Conservation (phyloP, 2,888 invertebrate genomes). For the Sipunculus nudus region DNA sequence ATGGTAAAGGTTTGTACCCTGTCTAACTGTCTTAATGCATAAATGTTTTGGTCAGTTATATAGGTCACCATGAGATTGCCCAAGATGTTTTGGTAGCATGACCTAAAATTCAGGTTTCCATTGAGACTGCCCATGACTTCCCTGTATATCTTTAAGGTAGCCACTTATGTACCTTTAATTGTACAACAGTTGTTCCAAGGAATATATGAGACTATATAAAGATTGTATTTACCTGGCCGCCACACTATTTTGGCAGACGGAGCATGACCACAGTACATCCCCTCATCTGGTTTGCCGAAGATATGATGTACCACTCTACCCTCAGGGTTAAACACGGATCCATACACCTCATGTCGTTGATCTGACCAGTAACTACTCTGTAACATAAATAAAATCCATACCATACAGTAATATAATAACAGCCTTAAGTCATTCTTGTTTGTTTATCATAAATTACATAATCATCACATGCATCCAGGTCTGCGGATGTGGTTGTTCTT, state of each 20-base stretch:
- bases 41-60: no score
- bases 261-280: conserved; percentile 77
- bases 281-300: conserved; percentile 86
- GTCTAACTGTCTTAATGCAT: no score
- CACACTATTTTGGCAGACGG: conserved; percentile 78
- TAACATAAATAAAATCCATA: conserved; percentile 21
- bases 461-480: background rate
- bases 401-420: background rate
- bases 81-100: no score
- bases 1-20: no score
- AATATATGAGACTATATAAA: no score
- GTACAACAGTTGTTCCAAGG: no score
- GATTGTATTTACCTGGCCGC: conserved; percentile 77
- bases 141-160: no score
- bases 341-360: conserved; percentile 80
- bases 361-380: conserved; percentile 83
- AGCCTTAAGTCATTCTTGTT: background rate
- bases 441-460: background rate
- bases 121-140: no score
- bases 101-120: no score
- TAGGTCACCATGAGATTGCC: no score
- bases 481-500: no score
- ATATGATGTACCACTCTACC: conserved; percentile 73
- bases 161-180: no score
- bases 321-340: conserved; percentile 71